A percentile compares a stretch with the other conserved stretches of the same genome.
Evolutionary conservation across 2,113 vertebrate species (phyloP).

Genomic region (Alces alces): DNA sequence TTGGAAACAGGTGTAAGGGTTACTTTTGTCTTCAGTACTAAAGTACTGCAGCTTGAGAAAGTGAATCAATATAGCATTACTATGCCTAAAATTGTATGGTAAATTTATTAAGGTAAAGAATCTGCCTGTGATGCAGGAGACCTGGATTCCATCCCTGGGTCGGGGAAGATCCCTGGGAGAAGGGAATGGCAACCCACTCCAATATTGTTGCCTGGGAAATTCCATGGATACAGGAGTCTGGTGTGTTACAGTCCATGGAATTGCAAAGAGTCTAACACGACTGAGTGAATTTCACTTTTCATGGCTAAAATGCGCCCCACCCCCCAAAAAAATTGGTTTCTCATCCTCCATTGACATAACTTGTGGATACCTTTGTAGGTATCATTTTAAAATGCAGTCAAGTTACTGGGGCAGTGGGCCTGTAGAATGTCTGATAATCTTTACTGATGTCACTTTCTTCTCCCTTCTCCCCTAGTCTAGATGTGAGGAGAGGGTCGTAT

Average conservation of each 20-base stretch:
- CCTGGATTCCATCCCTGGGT: background rate
- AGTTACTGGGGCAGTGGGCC: background rate
- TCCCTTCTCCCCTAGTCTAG: background rate
- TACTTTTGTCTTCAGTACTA: background rate
- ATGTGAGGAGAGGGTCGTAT: background rate
- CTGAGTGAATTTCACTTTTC: background rate
- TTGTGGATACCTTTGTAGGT: background rate
- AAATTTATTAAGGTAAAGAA: background rate
- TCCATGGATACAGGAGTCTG: background rate
- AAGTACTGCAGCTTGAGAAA: background rate
- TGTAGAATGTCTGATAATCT: background rate
- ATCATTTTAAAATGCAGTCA: background rate
- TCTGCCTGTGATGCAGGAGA: background rate
- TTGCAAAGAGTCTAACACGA: background rate
- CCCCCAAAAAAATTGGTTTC: background rate
- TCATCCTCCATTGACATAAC: background rate
- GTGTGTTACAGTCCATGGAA: background rate
- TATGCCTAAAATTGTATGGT: background rate
- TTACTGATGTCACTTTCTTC: background rate
- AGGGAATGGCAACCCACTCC: background rate
- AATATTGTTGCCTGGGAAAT: background rate
- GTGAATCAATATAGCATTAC: background rate
- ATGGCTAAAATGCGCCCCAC: background rate
- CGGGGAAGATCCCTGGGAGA: background rate
- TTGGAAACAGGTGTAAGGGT: background rate